Conservation (phyloP, 2,113 vertebrate genomes). For the Dendrocopos noguchii region DNA sequence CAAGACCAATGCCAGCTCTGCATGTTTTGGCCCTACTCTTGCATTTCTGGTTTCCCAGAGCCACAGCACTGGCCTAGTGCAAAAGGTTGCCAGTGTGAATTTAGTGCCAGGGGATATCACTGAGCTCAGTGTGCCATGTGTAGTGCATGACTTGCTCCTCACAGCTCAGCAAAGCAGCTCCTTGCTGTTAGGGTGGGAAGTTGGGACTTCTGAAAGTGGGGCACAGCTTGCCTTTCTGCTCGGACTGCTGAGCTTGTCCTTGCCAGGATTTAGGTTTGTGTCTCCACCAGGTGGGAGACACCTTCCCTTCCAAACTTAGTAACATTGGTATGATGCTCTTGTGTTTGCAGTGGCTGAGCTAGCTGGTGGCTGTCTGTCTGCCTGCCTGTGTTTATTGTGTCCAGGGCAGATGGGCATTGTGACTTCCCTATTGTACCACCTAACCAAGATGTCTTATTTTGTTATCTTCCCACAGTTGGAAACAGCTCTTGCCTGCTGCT, state of each 20-base stretch:
- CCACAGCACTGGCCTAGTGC: not conserved
- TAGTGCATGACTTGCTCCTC: not conserved
- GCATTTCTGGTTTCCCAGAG: not conserved
- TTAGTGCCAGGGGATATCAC: not conserved
- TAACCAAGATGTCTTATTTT: not conserved
- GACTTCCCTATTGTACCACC: not conserved
- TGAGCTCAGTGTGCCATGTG: not conserved
- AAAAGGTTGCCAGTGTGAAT: not conserved
- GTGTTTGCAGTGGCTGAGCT: too few species aligned
- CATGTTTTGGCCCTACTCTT: not conserved
- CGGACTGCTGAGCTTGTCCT: not conserved
- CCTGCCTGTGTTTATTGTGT: not conserved
- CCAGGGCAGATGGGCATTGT: not conserved
- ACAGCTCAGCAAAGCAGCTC: not conserved
- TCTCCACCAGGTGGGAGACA: too few species aligned
- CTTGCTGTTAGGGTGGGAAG: not conserved
- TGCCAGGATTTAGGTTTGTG: too few species aligned
- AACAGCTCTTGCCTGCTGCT: not conserved
- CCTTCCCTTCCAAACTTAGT: too few species aligned
- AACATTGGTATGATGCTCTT: too few species aligned
- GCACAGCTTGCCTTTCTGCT: not conserved
- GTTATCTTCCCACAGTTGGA: not conserved
- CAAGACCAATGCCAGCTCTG: not conserved
- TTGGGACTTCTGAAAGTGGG: not conserved
- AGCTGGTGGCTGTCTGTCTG: too few species aligned